Evolutionary conservation across 2,888 invertebrate species (phyloP), one percentile per base, ranked within the genome.

Genomic region (Leucania comma): DNA sequence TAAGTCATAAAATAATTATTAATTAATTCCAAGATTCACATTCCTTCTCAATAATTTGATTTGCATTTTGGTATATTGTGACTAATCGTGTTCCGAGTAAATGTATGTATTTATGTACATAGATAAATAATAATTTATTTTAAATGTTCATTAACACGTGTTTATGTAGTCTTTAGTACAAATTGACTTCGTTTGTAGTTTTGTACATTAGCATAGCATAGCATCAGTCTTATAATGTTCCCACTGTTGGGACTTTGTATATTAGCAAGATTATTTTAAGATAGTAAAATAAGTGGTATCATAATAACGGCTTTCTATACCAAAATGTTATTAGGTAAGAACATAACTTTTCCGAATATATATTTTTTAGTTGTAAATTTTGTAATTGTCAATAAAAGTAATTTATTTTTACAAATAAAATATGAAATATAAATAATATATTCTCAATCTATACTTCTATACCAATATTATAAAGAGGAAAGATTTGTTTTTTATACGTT

Each of bases 71-170:
- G 68, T 78, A 68, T 73, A 60, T 73, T 63, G 68, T 77, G 73
- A 77, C 63, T 78, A 77, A 77, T 51, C 59, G 38, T 10, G 48
- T 75, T 78, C 59, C 26, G 5, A 68, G 78, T 60, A 77, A 77
- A 78, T 78, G 17, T 64, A 78, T 78, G 78, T 78, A 77, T 78
- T 68, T 77, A 78, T 77, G 60, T 79, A 64, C 75, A 64, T 71
- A 48, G 48, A 75, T 63, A 63, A 65, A 64, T 65, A 65, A 72
- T 71, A 68, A 80, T 78, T 67, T 54, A 61, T 65, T 80, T 51
- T 17, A 68, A 65, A 72, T 68, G 70, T 64, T 64, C 70, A 75
- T 67, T 74, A 80, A 57, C 79, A 79, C 75, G 59, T 65, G 65
- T 69, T 79, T 58, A 70, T 64, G 64, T 79, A 68, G 65, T 51